Conservation (phyloP, 2,888 invertebrate species). For the Cheilosia grossa region DNA sequence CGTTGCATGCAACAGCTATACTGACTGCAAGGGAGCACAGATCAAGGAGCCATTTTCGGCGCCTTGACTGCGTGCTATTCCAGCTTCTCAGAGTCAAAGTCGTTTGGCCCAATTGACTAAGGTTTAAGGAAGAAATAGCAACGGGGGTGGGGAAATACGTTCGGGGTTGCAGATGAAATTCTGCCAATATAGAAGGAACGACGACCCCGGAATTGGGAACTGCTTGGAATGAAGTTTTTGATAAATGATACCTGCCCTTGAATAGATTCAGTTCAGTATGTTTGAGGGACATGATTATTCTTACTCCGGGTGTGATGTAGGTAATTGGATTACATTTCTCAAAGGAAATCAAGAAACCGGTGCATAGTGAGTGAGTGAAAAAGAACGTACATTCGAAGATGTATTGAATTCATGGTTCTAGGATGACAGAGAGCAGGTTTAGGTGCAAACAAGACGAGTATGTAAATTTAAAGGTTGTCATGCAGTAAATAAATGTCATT, state of each 20-base stretch:
- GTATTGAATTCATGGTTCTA: not conserved
- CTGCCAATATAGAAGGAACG: not conserved
- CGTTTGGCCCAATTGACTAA: conserved; percentile 31
- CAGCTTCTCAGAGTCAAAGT: conserved; percentile 27
- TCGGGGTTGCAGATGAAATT: too few relatives aligned
- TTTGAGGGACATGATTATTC: conserved; percentile 33
- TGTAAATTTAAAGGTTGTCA: too few relatives aligned
- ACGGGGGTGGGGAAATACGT: not conserved
- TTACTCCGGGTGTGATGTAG: conserved; percentile 7
- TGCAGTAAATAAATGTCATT: too few relatives aligned
- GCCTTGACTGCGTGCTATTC: conserved; percentile 49
- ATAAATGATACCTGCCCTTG: conserved; percentile 3
- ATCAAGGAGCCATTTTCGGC: conserved; percentile 36
- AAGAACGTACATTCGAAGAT: not conserved
- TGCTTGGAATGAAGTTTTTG: not conserved
- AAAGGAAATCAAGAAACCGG: conserved; percentile 34
- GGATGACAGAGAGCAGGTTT: too few relatives aligned
- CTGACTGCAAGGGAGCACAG: conserved; percentile 29
- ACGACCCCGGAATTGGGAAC: not conserved
- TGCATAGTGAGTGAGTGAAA: not conserved
- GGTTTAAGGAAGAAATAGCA: conserved; percentile 9
- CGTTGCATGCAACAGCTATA: conserved; percentile 38
- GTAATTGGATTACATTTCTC: conserved; percentile 26
- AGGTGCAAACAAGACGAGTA: too few relatives aligned
- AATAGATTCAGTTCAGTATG: not conserved